These are phyloP conservation scores for Selene dorsalis DNA, from an alignment of 2,797 vertebrate genomes.

Conservation along the genomic window DNA sequence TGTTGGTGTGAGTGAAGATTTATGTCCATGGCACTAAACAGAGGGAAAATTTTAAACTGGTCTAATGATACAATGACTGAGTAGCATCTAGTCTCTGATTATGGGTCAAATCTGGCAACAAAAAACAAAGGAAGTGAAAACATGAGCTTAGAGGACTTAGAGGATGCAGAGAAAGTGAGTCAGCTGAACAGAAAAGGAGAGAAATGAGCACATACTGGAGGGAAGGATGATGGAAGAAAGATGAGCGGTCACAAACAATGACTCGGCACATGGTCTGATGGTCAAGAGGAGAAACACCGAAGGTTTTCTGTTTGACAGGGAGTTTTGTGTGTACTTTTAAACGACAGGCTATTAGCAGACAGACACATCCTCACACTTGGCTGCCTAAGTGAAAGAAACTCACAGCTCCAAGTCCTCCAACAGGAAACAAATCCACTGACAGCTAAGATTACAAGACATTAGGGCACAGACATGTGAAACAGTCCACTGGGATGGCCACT, in stretches of 20 bases:
- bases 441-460: background rate
- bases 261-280: slow-evolving; percentile 2
- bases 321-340: background rate
- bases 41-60: background rate
- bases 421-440: slow-evolving; percentile 1
- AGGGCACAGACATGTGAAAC: background rate
- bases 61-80: background rate
- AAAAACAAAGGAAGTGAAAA: background rate
- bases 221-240: slow-evolving; percentile 29
- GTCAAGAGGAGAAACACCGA: background rate
- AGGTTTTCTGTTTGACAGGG: background rate
- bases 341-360: background rate
- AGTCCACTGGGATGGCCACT: background rate
- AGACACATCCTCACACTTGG: background rate
- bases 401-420: background rate
- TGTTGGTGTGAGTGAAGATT: background rate
- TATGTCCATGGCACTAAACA: background rate
- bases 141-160: slow-evolving; percentile 2
- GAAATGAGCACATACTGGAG: slow-evolving; percentile 18
- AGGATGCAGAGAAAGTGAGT: slow-evolving; percentile 35
- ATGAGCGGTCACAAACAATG: slow-evolving; percentile 31
- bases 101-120: background rate
- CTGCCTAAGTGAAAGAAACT: slow-evolving; percentile 12
- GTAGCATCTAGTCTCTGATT: background rate
- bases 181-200: slow-evolving; percentile 34